Conservation (phyloP, 2,888 invertebrate genomes). For the Candidula unifasciata region DNA sequence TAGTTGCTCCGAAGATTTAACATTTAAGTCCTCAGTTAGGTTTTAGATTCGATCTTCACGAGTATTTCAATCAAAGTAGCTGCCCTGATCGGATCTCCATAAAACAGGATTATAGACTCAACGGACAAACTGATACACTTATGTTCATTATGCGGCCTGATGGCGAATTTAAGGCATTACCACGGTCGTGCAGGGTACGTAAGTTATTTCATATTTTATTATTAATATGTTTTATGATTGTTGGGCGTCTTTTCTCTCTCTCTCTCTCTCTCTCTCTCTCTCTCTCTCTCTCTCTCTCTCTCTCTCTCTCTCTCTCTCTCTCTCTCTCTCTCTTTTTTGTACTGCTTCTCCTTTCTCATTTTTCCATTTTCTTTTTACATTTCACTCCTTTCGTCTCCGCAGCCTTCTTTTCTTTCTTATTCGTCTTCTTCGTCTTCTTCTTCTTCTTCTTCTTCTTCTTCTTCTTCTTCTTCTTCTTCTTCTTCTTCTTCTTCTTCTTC, state of each 20-base stretch:
- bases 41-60: neutral
- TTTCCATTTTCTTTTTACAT: neutral
- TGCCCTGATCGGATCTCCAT: too few relatives aligned
- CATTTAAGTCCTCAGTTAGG: neutral
- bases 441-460: neutral
- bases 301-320: slow-evolving; percentile 15
- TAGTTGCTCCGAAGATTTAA: neutral
- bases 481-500: neutral
- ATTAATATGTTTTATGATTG: neutral
- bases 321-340: slow-evolving; percentile 15
- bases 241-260: neutral
- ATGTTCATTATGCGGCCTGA: neutral
- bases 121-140: too few relatives aligned
- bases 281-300: neutral
- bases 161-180: neutral
- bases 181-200: neutral
- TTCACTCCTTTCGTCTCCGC: neutral
- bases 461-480: neutral
- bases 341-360: neutral
- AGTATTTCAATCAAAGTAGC: too few relatives aligned
- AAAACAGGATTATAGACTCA: too few relatives aligned
- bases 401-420: neutral
- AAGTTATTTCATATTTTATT: neutral
- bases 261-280: neutral
- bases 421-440: neutral